Conservation (phyloP, 2,888 invertebrate genomes). For the Megastigmus dorsalis region DNA sequence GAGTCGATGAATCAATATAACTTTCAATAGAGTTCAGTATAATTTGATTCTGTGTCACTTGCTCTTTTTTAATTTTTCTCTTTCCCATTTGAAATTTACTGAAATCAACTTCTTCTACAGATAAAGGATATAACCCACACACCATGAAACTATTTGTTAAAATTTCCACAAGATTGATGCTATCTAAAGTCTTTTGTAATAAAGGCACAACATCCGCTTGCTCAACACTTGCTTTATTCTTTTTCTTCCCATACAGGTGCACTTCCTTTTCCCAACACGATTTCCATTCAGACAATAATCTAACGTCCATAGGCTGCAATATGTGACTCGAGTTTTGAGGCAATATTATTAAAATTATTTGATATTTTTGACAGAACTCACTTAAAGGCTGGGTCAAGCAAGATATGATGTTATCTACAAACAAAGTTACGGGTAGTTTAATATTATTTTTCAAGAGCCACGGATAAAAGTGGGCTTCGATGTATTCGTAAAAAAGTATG, state of each 20-base stretch:
- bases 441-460: conserved; percentile 21
- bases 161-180: not conserved
- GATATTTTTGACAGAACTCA: conserved; percentile 19
- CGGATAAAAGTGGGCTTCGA: conserved; percentile 12
- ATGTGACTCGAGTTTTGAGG: not conserved
- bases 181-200: not conserved
- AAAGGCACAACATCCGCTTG: not conserved
- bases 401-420: not conserved
- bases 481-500: conserved; percentile 20
- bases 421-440: conserved; percentile 21
- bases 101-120: not conserved
- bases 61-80: too few relatives aligned
- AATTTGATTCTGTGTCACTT: not conserved
- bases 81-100: not conserved
- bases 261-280: not conserved
- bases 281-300: not conserved
- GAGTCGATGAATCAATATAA: not conserved
- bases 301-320: conserved; percentile 12
- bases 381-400: conserved; percentile 5
- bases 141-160: not conserved
- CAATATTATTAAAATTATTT: conserved; percentile 7
- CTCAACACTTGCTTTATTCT: not conserved
- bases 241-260: not conserved
- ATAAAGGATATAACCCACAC: conserved; percentile 28
- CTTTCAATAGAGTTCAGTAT: conserved; percentile 18